phyloP scores from a whole-genome alignment of 2,113 vertebrate species.

The Mobula hypostoma region DNA sequence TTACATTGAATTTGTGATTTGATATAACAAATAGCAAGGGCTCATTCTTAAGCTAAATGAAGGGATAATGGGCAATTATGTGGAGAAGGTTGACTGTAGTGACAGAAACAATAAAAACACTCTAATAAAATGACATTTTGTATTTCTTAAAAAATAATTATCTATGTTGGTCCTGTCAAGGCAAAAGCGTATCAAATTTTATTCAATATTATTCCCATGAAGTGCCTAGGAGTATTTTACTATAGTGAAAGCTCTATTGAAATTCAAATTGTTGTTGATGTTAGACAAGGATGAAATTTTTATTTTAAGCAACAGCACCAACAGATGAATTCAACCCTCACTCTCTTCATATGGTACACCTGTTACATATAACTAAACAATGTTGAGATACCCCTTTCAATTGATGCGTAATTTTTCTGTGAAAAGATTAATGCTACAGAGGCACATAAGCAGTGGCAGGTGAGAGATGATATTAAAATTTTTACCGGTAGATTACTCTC shows the following conservation, averaged over 20 bases:
- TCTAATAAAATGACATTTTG: neutral
- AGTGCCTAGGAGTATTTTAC: too few species aligned
- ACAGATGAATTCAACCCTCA: neutral
- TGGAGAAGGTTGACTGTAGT: neutral
- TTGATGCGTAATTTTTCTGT: neutral
- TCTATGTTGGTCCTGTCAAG: neutral
- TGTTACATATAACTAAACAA: neutral
- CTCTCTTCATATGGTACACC: neutral
- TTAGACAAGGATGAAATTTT: neutral
- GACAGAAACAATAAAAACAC: slow-evolving; percentile 10
- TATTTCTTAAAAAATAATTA: neutral
- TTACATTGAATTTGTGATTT: slow-evolving; percentile 62
- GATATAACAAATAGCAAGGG: slow-evolving; percentile 66
- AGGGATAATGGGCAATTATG: neutral
- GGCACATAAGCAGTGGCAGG: neutral
- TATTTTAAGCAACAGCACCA: neutral
- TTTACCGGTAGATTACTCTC: neutral
- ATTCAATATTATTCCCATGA: too few species aligned
- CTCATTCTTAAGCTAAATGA: slow-evolving; percentile 48
- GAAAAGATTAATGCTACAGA: neutral
- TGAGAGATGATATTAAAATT: neutral
- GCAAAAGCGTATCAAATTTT: too few species aligned
- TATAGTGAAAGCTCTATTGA: too few species aligned
- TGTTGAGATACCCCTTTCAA: neutral
- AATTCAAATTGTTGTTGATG: neutral